Percentiles rank a stretch among this genome's conserved stretches.
These are phyloP conservation scores for Neosalanx taihuensis DNA, from an alignment of 2,797 vertebrate species.

Conservation along the genomic window DNA sequence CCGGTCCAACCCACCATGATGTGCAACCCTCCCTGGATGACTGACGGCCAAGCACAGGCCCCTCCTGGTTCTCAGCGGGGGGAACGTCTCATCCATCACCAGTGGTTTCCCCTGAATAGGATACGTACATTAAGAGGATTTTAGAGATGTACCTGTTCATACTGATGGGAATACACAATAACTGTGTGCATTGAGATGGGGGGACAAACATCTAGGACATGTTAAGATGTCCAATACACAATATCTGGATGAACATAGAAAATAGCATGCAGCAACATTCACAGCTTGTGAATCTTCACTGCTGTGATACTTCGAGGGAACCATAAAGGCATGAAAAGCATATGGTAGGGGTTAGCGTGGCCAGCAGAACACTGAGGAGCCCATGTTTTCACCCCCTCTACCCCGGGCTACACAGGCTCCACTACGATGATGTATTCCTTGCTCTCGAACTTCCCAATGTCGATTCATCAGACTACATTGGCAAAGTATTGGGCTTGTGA, in stretches of 20 bases:
- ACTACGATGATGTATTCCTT: slow-evolving; percentile 71
- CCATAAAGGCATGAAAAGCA: slow-evolving; percentile 50
- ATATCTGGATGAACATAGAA: no score
- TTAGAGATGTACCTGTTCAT: not conserved
- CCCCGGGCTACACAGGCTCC: slow-evolving; percentile 69
- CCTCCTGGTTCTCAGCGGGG: not conserved
- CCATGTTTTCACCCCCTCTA: slow-evolving; percentile 32
- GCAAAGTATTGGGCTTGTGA: slow-evolving; percentile 75
- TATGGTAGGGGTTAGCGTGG: slow-evolving; percentile 40
- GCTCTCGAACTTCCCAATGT: slow-evolving; percentile 64
- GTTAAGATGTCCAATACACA: no score
- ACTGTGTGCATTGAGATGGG: not conserved
- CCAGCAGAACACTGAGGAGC: slow-evolving; percentile 29
- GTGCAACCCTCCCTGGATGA: not conserved
- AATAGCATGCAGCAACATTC: no score
- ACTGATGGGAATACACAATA: not conserved
- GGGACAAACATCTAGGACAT: no score
- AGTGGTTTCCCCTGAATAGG: not conserved
- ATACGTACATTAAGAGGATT: not conserved
- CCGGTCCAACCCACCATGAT: not conserved
- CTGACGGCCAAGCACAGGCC: not conserved
- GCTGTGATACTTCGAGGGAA: no score
- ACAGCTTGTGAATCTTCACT: no score
- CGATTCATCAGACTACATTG: slow-evolving; percentile 74
- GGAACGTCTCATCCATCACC: not conserved